phyloP scores from a whole-genome alignment of 2,113 vertebrate genomes.

The Trachemys scripta region DNA sequence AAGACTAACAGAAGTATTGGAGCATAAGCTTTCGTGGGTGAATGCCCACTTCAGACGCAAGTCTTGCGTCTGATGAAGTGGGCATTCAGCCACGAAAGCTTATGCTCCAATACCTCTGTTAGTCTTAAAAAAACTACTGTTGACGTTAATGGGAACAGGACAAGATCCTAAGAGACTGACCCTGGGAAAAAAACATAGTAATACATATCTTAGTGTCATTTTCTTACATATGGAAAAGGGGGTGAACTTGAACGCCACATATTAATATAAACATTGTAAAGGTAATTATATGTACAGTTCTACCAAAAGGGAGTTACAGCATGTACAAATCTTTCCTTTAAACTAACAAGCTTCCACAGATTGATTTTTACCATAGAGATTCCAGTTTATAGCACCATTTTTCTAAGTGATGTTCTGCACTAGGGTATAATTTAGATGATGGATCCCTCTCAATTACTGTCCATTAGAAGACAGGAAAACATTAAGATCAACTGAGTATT shows the following conservation, averaged over 20 bases:
- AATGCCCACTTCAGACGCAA: no score
- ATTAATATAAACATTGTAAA: conserved; percentile 47
- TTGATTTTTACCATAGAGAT: conserved; percentile 77
- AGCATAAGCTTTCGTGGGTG: no score
- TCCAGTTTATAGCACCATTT: conserved; percentile 86
- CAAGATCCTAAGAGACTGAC: neutral
- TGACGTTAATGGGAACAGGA: neutral
- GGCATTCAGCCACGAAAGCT: no score
- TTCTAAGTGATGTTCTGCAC: conserved; percentile 90
- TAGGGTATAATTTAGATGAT: conserved; percentile 86
- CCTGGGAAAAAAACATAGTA: rapidly evolving
- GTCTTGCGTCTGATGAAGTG: no score
- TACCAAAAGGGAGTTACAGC: neutral
- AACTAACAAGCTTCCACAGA: conserved; percentile 28
- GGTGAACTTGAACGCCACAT: neutral
- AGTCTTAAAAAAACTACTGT: neutral
- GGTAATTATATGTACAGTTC: neutral
- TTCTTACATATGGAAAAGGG: neutral
- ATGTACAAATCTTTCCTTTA: neutral
- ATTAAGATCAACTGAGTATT: conserved; percentile 76
- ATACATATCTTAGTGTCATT: neutral
- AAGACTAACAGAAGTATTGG: no score
- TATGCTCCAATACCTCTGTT: no score
- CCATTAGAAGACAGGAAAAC: conserved; percentile 92
- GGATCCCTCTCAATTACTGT: conserved; percentile 94